Evolutionary conservation across 1,140 invertebrate genomes (phyloP).

Genomic region (Artemia franciscana): DNA sequence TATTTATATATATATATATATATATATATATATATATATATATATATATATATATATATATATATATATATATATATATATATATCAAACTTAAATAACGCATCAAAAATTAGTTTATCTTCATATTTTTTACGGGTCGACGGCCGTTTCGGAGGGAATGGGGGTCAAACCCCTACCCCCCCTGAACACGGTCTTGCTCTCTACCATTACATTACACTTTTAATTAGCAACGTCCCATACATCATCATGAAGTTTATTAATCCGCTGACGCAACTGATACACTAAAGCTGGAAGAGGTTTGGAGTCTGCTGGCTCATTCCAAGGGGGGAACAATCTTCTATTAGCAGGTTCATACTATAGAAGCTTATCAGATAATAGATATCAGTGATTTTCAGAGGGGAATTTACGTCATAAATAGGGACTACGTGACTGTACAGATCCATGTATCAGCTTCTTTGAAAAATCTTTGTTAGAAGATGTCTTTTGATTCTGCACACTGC

Average conservation of each 20-base stretch:
- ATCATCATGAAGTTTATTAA: conserved; percentile 91
- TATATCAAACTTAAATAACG: too few relatives aligned
- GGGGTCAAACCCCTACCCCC: too few relatives aligned
- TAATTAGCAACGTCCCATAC: conserved; percentile 97
- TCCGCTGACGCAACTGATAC: conserved; percentile 99
- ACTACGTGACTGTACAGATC: conserved; percentile 96
- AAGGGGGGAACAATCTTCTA: conserved; percentile 80
- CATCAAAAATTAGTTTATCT: too few relatives aligned
- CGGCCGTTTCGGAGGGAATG: too few relatives aligned
- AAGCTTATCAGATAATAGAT: conserved; percentile 99
- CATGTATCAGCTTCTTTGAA: conserved; percentile 99
- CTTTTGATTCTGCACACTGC: conserved; percentile 95
- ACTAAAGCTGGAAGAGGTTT: conserved; percentile 92
- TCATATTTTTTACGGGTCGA: too few relatives aligned
- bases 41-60: too few relatives aligned
- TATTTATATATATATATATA: too few relatives aligned
- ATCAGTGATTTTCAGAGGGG: conserved; percentile 96
- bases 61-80: too few relatives aligned
- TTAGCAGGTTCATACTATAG: conserved; percentile 99
- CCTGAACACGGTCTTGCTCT: too few relatives aligned
- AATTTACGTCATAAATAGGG: conserved; percentile 97
- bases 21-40: too few relatives aligned
- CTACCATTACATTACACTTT: conserved; percentile 91
- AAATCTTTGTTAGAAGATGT: conserved; percentile 82
- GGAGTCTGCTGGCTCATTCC: conserved; percentile 96